These are phyloP conservation scores for Helicoverpa armigera DNA, from an alignment of 1,140 invertebrate genomes.

Conservation along the genomic window DNA sequence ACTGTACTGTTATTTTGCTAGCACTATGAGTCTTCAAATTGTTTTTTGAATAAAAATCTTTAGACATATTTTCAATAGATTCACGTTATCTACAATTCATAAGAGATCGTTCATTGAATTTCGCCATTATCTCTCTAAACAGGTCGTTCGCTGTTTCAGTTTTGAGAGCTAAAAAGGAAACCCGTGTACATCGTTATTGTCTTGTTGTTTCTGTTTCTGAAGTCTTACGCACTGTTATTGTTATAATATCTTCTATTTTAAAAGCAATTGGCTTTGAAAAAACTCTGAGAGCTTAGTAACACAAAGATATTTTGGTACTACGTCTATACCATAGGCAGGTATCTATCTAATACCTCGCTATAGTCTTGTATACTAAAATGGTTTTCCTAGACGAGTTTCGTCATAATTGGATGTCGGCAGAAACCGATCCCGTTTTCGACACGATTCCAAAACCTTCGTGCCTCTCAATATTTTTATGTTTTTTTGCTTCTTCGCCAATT, in stretches of 20 bases:
- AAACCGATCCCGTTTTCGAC: slow-evolving; percentile 5
- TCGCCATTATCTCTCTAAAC: background rate
- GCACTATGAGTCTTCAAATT: background rate
- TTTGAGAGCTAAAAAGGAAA: background rate
- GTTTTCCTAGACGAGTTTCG: background rate
- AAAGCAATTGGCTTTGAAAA: slow-evolving; percentile 3
- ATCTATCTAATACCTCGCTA: background rate
- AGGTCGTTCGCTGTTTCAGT: background rate
- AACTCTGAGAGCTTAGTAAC: background rate
- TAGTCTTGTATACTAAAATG: background rate
- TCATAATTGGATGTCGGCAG: slow-evolving; percentile 18
- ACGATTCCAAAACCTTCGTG: slow-evolving; percentile 3
- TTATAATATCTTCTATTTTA: background rate
- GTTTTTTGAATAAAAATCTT: background rate
- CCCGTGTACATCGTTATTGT: background rate
- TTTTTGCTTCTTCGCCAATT: slow-evolving; percentile 44
- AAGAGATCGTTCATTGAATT: background rate
- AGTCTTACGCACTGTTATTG: slow-evolving; percentile 7
- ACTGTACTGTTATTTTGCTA: background rate
- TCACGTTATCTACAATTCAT: background rate
- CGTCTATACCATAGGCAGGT: background rate
- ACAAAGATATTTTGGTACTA: background rate
- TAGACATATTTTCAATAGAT: background rate
- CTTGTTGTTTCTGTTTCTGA: background rate
- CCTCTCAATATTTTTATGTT: slow-evolving; percentile 38